Conservation (phyloP, 2,113 vertebrate species). For the Heterotis niloticus region DNA sequence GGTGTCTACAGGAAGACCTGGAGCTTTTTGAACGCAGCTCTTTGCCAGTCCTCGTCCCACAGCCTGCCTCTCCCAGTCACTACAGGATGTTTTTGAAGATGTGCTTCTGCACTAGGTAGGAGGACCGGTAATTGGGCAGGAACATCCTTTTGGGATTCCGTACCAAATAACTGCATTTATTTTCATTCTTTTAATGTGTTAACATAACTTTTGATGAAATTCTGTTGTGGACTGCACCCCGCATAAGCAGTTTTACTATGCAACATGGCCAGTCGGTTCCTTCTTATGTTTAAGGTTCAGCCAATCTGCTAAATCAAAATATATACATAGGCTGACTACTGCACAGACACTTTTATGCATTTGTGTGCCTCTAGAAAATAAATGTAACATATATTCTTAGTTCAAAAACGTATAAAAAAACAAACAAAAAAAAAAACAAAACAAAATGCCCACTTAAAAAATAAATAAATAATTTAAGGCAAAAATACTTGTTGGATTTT, state of each 20-base stretch:
- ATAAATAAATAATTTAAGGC: no score
- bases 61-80: conserved; percentile 20
- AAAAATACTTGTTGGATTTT: no score
- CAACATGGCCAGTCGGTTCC: neutral
- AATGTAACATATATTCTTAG: no score
- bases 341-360: neutral
- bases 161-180: conserved; percentile 25
- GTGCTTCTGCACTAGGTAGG: conserved; percentile 20
- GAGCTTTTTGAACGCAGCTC: conserved; percentile 31
- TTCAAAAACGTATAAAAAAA: no score
- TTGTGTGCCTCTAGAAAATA: no score
- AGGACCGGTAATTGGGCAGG: conserved; percentile 35
- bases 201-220: conserved; percentile 15
- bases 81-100: conserved; percentile 34
- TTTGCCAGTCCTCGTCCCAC: neutral
- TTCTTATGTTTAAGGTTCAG: no score
- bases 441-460: no score
- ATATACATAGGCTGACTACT: neutral
- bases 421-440: neutral
- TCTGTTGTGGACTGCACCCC: neutral
- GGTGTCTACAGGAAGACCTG: conserved; percentile 11
- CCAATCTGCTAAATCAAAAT: no score
- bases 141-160: conserved; percentile 16
- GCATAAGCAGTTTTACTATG: neutral
- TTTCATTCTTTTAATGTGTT: neutral